phyloP scores from a whole-genome alignment of 2,888 invertebrate species.

The Cephus nigrinus region DNA sequence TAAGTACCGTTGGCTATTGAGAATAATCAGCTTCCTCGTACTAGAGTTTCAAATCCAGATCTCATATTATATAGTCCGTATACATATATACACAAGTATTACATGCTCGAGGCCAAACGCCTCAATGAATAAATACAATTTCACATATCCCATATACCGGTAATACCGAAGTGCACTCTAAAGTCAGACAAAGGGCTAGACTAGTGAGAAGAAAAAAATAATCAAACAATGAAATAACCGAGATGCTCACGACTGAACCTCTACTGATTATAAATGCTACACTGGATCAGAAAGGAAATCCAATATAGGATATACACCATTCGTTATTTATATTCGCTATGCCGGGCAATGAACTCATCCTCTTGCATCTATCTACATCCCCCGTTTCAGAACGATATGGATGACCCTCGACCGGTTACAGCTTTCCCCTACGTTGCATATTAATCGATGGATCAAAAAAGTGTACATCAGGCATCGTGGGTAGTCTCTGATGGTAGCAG shows the following conservation, averaged over 20 bases:
- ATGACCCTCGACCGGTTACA: neutral
- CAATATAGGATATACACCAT: neutral
- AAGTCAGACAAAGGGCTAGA: neutral
- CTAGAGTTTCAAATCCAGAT: neutral
- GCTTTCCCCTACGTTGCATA: neutral
- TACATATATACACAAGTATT: neutral
- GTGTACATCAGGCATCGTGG: neutral
- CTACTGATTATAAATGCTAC: neutral
- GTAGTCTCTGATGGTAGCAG: neutral
- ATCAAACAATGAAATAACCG: neutral
- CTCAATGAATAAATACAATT: neutral
- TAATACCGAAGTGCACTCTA: neutral
- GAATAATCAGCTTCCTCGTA: neutral
- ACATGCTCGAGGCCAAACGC: neutral
- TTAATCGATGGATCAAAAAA: neutral
- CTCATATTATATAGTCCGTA: neutral
- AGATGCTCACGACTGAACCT: neutral
- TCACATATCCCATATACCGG: neutral
- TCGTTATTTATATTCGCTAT: neutral
- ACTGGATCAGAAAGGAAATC: neutral
- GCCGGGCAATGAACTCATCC: neutral
- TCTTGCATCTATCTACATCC: neutral
- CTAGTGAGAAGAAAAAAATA: neutral
- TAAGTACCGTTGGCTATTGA: neutral
- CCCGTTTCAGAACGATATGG: neutral